Evolutionary conservation across 2,797 vertebrate genomes (phyloP).

Genomic region (Oreonectes daqikongensis): DNA sequence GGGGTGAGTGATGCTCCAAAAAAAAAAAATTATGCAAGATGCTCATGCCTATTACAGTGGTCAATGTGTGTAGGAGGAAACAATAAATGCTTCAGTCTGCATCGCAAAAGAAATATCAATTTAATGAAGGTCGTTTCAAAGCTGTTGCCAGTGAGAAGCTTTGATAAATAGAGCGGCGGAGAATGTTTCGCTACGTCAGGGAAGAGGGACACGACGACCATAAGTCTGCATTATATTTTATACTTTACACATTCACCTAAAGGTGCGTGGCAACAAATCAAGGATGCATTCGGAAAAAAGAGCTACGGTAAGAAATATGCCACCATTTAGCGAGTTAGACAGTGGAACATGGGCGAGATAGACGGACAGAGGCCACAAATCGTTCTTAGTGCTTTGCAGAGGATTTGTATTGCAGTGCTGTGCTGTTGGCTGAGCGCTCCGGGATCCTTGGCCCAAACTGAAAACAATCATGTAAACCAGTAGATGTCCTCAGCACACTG

Average conservation of each 20-base stretch:
- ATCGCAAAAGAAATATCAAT: constrained; percentile 57
- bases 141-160: constrained; percentile 35
- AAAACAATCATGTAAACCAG: constrained; percentile 57
- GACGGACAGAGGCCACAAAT: constrained; percentile 39
- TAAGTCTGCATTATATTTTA: constrained; percentile 62
- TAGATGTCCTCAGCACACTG: constrained; percentile 72
- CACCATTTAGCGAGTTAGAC: constrained; percentile 47
- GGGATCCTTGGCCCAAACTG: constrained; percentile 32
- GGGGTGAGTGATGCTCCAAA: constrained; percentile 38
- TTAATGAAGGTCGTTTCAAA: constrained; percentile 63
- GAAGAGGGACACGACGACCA: constrained; percentile 59
- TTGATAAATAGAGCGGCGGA: constrained; percentile 59
- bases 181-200: constrained; percentile 57
- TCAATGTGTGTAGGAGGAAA: constrained; percentile 44
- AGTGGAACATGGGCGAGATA: constrained; percentile 22
- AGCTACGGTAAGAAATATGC: constrained; percentile 43
- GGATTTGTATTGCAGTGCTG: constrained; percentile 44
- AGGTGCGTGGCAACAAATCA: constrained; percentile 47
- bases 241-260: constrained; percentile 53
- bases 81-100: constrained; percentile 56
- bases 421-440: constrained; percentile 47
- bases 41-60: constrained; percentile 48
- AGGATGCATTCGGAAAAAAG: constrained; percentile 41
- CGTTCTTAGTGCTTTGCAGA: constrained; percentile 43
- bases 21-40: constrained; percentile 46